A percentile compares a stretch with the other conserved stretches of the same genome.
Conservation (phyloP, 2,888 invertebrate genomes). For the Eilema griseolum region DNA sequence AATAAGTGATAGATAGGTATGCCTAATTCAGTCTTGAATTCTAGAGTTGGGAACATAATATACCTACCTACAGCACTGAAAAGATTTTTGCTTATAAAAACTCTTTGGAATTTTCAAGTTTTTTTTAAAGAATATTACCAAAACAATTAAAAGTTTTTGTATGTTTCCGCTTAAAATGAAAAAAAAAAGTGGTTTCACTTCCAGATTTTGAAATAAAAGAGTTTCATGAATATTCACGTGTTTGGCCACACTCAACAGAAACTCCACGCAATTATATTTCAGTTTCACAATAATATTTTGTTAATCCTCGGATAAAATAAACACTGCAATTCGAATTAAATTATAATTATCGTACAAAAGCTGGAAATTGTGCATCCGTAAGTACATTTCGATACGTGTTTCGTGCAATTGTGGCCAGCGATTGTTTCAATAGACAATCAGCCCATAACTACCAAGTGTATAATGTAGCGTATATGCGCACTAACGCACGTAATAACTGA, state of each 20-base stretch:
- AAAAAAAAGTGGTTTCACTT: slow-evolving; percentile 1
- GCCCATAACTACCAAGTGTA: slow-evolving; percentile 27
- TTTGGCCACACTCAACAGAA: background rate
- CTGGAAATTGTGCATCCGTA: slow-evolving; percentile 35
- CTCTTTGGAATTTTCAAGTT: background rate
- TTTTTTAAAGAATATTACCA: background rate
- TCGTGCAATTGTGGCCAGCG: slow-evolving; percentile 38
- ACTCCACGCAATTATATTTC: background rate
- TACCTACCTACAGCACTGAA: background rate
- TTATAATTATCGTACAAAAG: slow-evolving; percentile 24
- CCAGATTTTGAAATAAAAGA: background rate
- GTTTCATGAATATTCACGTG: slow-evolving; percentile 1
- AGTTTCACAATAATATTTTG: slow-evolving; percentile 7
- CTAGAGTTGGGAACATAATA: background rate
- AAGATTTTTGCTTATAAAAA: background rate
- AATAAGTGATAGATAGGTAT: too few species aligned
- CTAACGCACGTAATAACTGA: background rate
- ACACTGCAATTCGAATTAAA: slow-evolving; percentile 12
- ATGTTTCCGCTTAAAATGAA: background rate
- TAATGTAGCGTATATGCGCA: slow-evolving; percentile 23
- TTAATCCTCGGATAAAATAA: background rate
- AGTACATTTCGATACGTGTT: slow-evolving; percentile 27
- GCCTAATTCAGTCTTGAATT: too few species aligned
- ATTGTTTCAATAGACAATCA: slow-evolving; percentile 44
- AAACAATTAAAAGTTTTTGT: background rate